Evolutionary conservation across 64 coral and sea anemone species (phyloP).

Genomic region (Montipora efflorescens): DNA sequence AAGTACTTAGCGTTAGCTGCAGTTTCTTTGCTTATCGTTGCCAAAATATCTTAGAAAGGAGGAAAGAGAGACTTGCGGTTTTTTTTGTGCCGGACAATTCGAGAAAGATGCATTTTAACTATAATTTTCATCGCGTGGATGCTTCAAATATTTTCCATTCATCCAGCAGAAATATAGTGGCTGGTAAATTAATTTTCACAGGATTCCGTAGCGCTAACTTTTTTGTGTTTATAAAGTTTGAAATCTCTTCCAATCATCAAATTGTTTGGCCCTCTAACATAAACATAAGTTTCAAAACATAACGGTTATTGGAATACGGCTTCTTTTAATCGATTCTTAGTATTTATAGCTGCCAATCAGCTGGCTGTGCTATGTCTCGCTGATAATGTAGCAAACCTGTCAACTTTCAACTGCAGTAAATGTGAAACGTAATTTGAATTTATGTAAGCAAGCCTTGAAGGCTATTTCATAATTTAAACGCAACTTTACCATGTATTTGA

Average conservation of each 20-base stretch:
- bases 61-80: too few species aligned
- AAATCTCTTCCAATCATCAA: not conserved
- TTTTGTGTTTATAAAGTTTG: not conserved
- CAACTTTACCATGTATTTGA: too few species aligned
- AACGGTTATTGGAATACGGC: not conserved
- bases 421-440: not conserved
- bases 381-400: not conserved
- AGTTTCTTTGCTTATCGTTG: too few species aligned
- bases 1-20: not conserved
- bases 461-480: not conserved
- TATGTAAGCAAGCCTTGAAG: not conserved
- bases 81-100: too few species aligned
- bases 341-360: not conserved
- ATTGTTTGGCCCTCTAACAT: too few species aligned
- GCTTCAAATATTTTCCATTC: not conserved
- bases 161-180: not conserved
- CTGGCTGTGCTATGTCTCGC: not conserved
- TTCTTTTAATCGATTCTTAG: not conserved
- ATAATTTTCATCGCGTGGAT: not conserved
- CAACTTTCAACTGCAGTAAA: not conserved
- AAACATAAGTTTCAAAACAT: not conserved
- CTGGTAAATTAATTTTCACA: not conserved
- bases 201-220: not conserved
- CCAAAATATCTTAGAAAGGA: too few species aligned
- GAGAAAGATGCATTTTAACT: too few species aligned